Conservation (phyloP, 2,888 invertebrate genomes). For the Tinea pellionella region DNA sequence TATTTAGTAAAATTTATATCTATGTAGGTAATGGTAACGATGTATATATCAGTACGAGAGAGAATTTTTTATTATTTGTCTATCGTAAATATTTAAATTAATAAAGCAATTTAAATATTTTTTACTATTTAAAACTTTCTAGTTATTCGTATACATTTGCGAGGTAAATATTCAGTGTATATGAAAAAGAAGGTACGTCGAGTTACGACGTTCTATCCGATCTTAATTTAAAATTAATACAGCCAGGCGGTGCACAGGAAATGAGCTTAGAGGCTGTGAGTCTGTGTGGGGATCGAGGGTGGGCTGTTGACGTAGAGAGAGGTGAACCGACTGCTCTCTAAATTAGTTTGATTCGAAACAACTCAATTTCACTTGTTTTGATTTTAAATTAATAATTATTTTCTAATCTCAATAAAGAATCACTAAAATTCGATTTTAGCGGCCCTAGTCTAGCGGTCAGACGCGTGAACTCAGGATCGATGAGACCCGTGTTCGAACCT, state of each 20-base stretch:
- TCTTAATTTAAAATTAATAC: conserved; percentile 80
- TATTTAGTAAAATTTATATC: too few relatives aligned
- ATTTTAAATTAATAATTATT: background rate
- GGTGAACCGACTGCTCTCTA: conserved; percentile 1
- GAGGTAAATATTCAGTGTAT: background rate
- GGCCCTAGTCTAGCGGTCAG: too few relatives aligned
- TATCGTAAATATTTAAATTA: too few relatives aligned
- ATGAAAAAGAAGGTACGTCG: background rate
- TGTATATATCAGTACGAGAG: too few relatives aligned
- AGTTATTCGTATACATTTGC: background rate
- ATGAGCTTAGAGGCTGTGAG: conserved; percentile 72
- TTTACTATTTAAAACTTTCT: too few relatives aligned
- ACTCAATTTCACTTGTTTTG: background rate
- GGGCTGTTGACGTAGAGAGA: conserved; percentile 18
- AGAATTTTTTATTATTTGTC: too few relatives aligned
- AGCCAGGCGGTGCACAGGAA: conserved; percentile 76
- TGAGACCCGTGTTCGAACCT: too few relatives aligned
- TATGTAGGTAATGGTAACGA: too few relatives aligned
- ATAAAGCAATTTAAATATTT: too few relatives aligned
- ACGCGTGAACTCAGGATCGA: too few relatives aligned
- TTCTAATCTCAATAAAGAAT: background rate
- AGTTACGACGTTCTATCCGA: conserved; percentile 55
- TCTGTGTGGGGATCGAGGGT: conserved; percentile 21
- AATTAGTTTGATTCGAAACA: conserved; percentile 12
- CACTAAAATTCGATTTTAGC: background rate